These are phyloP conservation scores for Bagarius yarrelli DNA, from an alignment of 2,113 vertebrate genomes.

Conservation along the genomic window DNA sequence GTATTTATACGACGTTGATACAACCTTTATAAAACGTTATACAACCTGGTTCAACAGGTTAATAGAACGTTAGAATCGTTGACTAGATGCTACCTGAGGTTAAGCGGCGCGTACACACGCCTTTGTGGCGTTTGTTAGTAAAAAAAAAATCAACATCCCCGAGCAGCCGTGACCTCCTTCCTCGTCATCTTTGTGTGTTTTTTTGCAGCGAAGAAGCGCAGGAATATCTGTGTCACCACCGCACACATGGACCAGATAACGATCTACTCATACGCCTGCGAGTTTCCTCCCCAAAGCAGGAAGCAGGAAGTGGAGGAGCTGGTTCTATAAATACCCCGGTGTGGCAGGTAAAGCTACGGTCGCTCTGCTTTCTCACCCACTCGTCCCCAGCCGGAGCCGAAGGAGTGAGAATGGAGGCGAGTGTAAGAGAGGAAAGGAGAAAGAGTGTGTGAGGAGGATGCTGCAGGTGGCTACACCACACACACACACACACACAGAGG, in stretches of 20 bases:
- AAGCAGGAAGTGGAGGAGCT: conserved; percentile 33
- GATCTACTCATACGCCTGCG: conserved; percentile 22
- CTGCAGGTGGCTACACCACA: conserved; percentile 35
- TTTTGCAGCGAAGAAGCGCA: conserved; percentile 18
- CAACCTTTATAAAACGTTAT: no score
- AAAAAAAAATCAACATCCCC: not conserved
- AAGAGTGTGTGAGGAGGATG: not conserved
- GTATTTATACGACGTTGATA: no score
- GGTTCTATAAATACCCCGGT: conserved; percentile 47
- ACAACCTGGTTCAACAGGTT: not conserved
- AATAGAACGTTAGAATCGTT: not conserved
- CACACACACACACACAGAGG: not conserved
- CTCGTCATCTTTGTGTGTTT: not conserved
- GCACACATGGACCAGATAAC: conserved; percentile 40
- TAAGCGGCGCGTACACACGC: no score
- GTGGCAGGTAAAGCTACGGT: conserved; percentile 43
- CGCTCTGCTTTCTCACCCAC: conserved; percentile 45
- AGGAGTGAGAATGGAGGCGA: conserved; percentile 19
- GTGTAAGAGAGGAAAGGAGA: not conserved
- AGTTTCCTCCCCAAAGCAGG: conserved; percentile 25
- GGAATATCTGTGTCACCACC: conserved; percentile 42
- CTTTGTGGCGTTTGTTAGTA: no score
- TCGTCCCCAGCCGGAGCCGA: conserved; percentile 34
- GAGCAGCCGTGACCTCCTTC: conserved; percentile 4
- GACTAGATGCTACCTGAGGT: no score